A percentile compares a stretch with the other conserved stretches of the same genome.
phyloP scores from a whole-genome alignment of 2,797 vertebrate genomes.

The Siniperca undulata region DNA sequence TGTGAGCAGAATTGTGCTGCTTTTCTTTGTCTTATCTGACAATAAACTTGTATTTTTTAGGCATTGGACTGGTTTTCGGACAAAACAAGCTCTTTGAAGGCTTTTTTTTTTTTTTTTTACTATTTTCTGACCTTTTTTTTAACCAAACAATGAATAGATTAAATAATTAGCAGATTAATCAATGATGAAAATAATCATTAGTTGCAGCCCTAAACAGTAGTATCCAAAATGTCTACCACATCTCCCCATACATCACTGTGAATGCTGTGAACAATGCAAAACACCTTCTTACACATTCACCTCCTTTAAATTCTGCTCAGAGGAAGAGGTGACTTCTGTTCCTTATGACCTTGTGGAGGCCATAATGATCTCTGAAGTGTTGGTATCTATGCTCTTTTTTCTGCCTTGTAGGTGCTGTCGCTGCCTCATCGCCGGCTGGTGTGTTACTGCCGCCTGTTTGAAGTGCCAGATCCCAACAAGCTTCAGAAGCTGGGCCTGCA shows the following conservation, averaged over 20 bases:
- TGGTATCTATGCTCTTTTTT: constrained; percentile 22
- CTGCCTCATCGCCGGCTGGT: constrained; percentile 96
- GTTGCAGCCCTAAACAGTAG: neutral
- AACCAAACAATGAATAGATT: too few relatives aligned
- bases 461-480: constrained; percentile 98
- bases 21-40: neutral
- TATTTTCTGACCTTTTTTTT: too few relatives aligned
- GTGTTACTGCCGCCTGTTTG: constrained; percentile 98
- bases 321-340: constrained; percentile 38
- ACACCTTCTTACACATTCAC: neutral
- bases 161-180: neutral
- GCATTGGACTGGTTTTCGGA: neutral
- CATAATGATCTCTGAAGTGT: constrained; percentile 54
- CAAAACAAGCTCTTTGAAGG: neutral
- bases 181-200: neutral
- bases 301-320: constrained; percentile 13
- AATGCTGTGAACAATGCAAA: neutral
- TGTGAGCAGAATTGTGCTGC: neutral
- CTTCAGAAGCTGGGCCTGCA: constrained; percentile 98
- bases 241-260: neutral
- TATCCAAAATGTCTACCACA: neutral
- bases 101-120: neutral
- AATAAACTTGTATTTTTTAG: neutral
- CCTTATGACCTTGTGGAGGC: constrained; percentile 30
- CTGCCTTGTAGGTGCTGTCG: constrained; percentile 90